Evolutionary conservation across 2,888 invertebrate species (phyloP).

Genomic region (Lasioglossum leucozonium): DNA sequence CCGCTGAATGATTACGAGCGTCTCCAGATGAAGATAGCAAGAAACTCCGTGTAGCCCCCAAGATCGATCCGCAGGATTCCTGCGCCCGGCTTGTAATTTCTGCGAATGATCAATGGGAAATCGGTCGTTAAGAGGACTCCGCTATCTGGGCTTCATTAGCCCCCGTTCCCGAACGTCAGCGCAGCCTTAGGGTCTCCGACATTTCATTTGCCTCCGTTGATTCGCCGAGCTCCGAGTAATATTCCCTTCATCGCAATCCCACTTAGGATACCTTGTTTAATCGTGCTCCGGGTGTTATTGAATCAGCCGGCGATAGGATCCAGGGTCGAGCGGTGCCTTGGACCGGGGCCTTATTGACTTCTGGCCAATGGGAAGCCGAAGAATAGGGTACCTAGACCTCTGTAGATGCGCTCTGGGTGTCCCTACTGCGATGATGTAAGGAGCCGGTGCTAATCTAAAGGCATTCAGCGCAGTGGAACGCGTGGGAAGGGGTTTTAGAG

Average conservation of each 20-base stretch:
- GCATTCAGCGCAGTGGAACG: not conserved
- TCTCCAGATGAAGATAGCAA: conserved; percentile 46
- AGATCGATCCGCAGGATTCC: conserved; percentile 42
- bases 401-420: not conserved
- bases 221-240: not conserved
- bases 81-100: conserved; percentile 39
- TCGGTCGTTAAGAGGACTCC: conserved; percentile 35
- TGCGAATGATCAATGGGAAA: conserved; percentile 49
- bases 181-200: not conserved
- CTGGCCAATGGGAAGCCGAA: not conserved
- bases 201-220: not conserved
- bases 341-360: not conserved
- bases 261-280: not conserved
- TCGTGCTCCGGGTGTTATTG: not conserved
- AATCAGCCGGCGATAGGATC: not conserved
- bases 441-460: not conserved
- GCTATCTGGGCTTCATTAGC: conserved; percentile 52
- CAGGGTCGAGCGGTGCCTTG: not conserved
- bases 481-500: not conserved
- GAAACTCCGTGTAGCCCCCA: conserved; percentile 8
- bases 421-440: not conserved
- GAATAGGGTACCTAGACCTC: not conserved
- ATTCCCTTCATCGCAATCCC: not conserved
- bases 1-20: conserved; percentile 6
- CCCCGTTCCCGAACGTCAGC: not conserved